phyloP scores from a whole-genome alignment of 2,797 vertebrate genomes.

The Emys orbicularis region DNA sequence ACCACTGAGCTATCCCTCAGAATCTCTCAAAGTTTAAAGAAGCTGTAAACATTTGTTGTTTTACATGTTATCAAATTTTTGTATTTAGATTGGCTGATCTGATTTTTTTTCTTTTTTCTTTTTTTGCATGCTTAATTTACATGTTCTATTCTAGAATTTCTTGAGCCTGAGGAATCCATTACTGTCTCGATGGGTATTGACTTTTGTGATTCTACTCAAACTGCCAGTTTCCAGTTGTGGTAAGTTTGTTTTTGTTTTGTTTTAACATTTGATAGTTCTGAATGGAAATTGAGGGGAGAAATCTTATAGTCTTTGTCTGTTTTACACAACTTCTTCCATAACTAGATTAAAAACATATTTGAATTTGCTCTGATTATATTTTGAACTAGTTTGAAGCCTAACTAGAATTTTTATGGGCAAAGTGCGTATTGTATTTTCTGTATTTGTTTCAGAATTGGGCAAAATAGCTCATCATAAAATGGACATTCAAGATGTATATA shows the following conservation, averaged over 20 bases:
- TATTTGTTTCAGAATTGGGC: background rate
- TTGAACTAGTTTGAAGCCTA: background rate
- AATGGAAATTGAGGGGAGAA: background rate
- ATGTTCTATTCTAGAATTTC: conserved; percentile 85
- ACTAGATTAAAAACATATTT: background rate
- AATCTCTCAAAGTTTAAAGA: background rate
- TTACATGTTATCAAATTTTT: background rate
- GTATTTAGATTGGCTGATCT: background rate
- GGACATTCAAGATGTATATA: background rate
- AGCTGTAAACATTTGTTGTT: background rate
- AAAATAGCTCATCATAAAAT: background rate
- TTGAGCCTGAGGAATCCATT: conserved; percentile 90
- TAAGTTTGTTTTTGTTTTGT: conserved; percentile 77
- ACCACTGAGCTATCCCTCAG: too few species aligned
- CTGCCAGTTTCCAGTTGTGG: conserved; percentile 96
- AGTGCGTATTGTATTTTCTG: background rate
- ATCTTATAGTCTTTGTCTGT: background rate
- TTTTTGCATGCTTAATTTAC: conserved; percentile 45
- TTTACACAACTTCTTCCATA: background rate
- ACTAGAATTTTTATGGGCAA: background rate
- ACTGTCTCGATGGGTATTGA: conserved; percentile 94
- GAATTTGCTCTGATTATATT: background rate
- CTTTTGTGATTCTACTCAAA: conserved; percentile 98
- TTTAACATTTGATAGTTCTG: background rate
- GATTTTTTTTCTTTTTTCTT: background rate